These are phyloP conservation scores for Periophthalmus modestus DNA, from an alignment of 2,113 vertebrate species.

Conservation along the genomic window DNA sequence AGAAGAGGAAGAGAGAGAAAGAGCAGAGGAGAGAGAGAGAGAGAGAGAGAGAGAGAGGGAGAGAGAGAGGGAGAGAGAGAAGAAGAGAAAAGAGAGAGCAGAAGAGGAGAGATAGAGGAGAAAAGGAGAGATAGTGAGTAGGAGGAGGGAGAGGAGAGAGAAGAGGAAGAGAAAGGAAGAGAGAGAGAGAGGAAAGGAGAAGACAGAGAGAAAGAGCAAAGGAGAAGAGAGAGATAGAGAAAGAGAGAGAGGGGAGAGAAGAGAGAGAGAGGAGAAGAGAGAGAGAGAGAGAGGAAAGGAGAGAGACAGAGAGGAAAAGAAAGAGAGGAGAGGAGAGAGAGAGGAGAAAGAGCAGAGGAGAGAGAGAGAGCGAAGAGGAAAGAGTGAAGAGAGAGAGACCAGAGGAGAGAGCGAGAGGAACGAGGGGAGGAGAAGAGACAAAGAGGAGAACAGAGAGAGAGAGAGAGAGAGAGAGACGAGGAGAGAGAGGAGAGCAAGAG, in stretches of 20 bases:
- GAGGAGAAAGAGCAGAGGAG: not conserved
- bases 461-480: constrained; percentile 27
- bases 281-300: constrained; percentile 29
- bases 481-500: constrained; percentile 21
- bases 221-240: too few species aligned
- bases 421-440: constrained; percentile 4
- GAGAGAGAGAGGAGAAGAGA: constrained; percentile 17
- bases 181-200: too few species aligned
- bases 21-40: constrained; percentile 31
- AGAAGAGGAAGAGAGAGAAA: constrained; percentile 17
- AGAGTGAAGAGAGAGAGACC: not conserved
- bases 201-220: constrained; percentile 46
- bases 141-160: constrained; percentile 3
- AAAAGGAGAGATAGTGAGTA: constrained; percentile 6
- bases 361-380: constrained; percentile 15
- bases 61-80: too few species aligned
- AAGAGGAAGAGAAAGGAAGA: too few species aligned
- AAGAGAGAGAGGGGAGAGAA: too few species aligned
- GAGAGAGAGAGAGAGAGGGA: constrained; percentile 18
- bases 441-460: not conserved
- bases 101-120: not conserved
- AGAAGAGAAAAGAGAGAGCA: not conserved
- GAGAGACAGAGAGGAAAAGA: too few species aligned
- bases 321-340: constrained; percentile 43
- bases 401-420: constrained; percentile 26